Base-by-base conservation (phyloP, 2,113 vertebrate genomes). In the Hyperopisus bebe region DNA sequence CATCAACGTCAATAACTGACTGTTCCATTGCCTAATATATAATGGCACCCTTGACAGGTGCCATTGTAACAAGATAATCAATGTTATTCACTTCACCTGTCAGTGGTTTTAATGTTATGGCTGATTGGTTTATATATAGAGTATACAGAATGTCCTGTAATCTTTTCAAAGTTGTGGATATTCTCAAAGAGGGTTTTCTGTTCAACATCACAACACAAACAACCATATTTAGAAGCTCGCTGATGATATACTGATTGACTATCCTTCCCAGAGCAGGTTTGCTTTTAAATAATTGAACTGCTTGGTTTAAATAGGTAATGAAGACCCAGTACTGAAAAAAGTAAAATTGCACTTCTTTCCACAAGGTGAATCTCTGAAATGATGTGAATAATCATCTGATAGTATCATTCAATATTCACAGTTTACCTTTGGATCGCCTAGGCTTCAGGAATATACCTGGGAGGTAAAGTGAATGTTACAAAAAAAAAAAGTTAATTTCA, bases 221-320 rank as follows among this genome's bases (percentile, higher is more conserved):
- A 86, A 42, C n/a, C 83, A 27, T 47, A 50, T 86, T 86, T 86
- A 50, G 83, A 24, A 27, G 11, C 83, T 86, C 4, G n/a, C 21
- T 27, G 21, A 27, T 48, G 83, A 47, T 86, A 27, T 47, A 86
- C 21, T 11, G 46, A 48, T 27, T 48, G 83, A 5, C 21, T 50
- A 4, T 86, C 47, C 13, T 86, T 86, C 83, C 44, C 9, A 47
- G 44, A 50, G 9, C 47, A 86, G n/a, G 44, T 48, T 50, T 86
- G 17, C 24, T 31, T 86, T 50, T 47, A 48, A 86, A 86, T 86
- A 86, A 48, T 86, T 86, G 47, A 86, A 86, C n/a, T 31, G 83
- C 42, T 50, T 86, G 83, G 11, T 47, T 50, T 86, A 50, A 86
- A 86, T 86, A 86, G 83, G 21, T 86, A 86, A 86, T 86, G 83